A percentile compares a stretch with the other conserved stretches of the same genome.
phyloP scores from a whole-genome alignment of 2,888 invertebrate genomes.

The Steinernema hermaphroditum region DNA sequence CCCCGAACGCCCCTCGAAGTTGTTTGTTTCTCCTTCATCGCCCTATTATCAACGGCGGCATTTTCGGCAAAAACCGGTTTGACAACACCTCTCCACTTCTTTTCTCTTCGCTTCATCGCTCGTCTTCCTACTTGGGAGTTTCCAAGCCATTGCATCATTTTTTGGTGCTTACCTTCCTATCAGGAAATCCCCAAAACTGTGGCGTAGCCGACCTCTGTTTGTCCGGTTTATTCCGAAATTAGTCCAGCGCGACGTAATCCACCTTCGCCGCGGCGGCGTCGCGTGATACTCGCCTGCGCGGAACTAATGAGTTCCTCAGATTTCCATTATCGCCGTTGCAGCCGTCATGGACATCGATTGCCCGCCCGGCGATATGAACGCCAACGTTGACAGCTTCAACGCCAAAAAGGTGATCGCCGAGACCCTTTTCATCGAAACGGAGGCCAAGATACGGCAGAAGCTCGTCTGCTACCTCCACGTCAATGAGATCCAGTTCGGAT shows the following conservation, averaged over 20 bases:
- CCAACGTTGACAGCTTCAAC: conserved; percentile 8
- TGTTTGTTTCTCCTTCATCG: too few species aligned
- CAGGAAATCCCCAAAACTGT: neutral
- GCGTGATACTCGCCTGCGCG: conserved; percentile 29
- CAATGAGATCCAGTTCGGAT: conserved; percentile 24
- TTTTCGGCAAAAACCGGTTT: neutral
- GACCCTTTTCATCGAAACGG: neutral
- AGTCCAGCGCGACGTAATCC: neutral
- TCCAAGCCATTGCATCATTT: neutral
- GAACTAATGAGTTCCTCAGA: conserved; percentile 17
- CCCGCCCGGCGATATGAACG: conserved; percentile 15
- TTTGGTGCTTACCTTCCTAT: neutral
- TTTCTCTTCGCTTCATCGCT: neutral
- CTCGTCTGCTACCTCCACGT: conserved; percentile 23
- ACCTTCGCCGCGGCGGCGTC: neutral
- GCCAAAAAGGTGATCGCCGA: conserved; percentile 4
- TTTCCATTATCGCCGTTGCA: conserved; percentile 11
- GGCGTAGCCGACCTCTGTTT: neutral
- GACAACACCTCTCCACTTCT: neutral
- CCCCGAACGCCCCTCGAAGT: too few species aligned
- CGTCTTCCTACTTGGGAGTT: neutral
- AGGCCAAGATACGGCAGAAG: conserved; percentile 21
- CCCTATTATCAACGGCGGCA: neutral
- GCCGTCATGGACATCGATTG: conserved; percentile 2
- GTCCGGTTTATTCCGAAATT: too few species aligned